Base-by-base conservation (phyloP, 2,113 vertebrate species). In the Tyrannus savana region DNA sequence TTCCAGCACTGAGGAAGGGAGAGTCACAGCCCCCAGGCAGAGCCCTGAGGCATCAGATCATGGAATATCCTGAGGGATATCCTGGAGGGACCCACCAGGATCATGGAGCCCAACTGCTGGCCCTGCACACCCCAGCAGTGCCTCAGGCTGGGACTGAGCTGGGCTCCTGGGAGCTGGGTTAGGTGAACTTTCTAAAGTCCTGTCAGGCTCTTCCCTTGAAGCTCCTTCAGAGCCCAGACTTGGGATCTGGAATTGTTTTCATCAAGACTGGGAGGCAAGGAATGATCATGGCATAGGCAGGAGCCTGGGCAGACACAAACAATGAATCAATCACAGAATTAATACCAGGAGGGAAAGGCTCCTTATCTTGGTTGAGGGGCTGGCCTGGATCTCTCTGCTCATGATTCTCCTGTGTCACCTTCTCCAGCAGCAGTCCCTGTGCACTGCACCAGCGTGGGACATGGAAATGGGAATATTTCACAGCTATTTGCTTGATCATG, bases 1-100 rank as follows among this genome's bases (percentile, higher is more conserved):
- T 9, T 30, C 3, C 50, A 1, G 3, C 7, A 0, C 37, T 15
- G 13, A 71, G 3, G 7, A 19, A 19, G 0, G 0, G 59, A 68
- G 28, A 17, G 2, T 31, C 4, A 1, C 9, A 73, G 68, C 60
- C 27, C 37, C 28, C 42, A 27, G 39, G 4, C 37, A 42, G 39
- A n/a, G 58, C 35, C 67, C 47, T 0, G 4, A 22, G 17, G 15
- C 42, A 7, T 3, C 14, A 33, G 6, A 1, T 21, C 8, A 9
- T 6, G 24, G 87, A 44, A 12, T 28, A 39, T 3, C 33, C 77
- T 37, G 66, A 39, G 41, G 41, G 41, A 42, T 42, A 42, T 47
- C 21, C 41, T 50, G 24, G 18, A 49, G 37, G 52, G 23, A 58
- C 7, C 14, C 35, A 15, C 50, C 35, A 3, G 27, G 19, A 19